Evolutionary conservation across 1,140 invertebrate species (phyloP).

Genomic region (Dendroctonus valens): DNA sequence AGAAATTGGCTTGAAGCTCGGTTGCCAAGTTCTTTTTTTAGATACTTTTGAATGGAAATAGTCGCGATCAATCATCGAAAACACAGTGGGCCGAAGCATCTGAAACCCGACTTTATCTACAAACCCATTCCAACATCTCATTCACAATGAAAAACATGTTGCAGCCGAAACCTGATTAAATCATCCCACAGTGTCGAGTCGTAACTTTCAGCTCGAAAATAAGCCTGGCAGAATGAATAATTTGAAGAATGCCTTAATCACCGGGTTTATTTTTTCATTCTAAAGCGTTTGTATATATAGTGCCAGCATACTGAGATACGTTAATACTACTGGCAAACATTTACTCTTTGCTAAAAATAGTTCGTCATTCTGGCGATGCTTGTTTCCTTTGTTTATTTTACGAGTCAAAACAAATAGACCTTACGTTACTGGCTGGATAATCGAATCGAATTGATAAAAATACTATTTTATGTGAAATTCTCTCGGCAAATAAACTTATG

Average conservation of each 20-base stretch:
- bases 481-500: background rate
- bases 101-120: too few relatives aligned
- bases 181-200: background rate
- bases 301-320: slow-evolving; percentile 12
- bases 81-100: too few relatives aligned
- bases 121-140: too few relatives aligned
- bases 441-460: background rate
- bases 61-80: too few relatives aligned
- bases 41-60: too few relatives aligned
- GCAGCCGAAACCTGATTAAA: background rate
- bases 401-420: slow-evolving; percentile 23
- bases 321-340: slow-evolving; percentile 34
- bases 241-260: slow-evolving; percentile 27
- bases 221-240: slow-evolving; percentile 17
- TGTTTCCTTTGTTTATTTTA: slow-evolving; percentile 29
- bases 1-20: too few relatives aligned
- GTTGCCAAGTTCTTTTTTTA: too few relatives aligned
- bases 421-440: slow-evolving; percentile 11
- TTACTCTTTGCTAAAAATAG: slow-evolving; percentile 30
- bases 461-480: background rate
- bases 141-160: too few relatives aligned
- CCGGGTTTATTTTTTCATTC: slow-evolving; percentile 24
- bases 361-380: slow-evolving; percentile 26
- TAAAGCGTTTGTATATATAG: slow-evolving; percentile 10
- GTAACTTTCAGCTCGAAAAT: slow-evolving; percentile 12